These are phyloP conservation scores for Planiliza haematocheilus DNA, from an alignment of 2,113 vertebrate genomes.

Conservation along the genomic window DNA sequence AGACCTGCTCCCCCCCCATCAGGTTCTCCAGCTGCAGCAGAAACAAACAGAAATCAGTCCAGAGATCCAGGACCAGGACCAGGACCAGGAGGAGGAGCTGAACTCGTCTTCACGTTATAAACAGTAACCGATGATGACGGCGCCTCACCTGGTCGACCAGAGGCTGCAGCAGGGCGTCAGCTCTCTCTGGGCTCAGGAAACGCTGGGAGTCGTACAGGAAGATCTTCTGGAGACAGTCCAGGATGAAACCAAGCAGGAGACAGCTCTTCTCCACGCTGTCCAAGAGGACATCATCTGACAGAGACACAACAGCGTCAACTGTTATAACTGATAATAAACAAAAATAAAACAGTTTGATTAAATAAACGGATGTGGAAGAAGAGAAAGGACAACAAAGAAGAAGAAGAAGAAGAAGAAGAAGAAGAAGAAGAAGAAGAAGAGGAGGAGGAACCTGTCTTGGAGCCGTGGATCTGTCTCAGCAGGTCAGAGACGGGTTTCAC, in stretches of 20 bases:
- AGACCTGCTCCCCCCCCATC: constrained; percentile 87
- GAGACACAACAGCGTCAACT: background rate
- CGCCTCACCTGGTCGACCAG: constrained; percentile 92
- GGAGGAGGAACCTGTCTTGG: constrained; percentile 81
- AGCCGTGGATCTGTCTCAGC: constrained; percentile 84
- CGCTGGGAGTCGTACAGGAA: constrained; percentile 93
- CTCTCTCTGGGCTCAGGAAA: constrained; percentile 93
- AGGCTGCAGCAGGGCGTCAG: constrained; percentile 89
- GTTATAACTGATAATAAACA: background rate
- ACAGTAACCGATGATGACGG: background rate
- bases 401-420: too few relatives aligned
- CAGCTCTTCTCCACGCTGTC: constrained; percentile 85
- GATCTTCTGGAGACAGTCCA: constrained; percentile 92
- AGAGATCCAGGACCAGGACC: background rate
- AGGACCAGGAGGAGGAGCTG: background rate
- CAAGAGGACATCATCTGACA: constrained; percentile 87
- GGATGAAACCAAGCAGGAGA: constrained; percentile 84
- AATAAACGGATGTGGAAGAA: background rate
- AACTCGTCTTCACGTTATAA: too few relatives aligned
- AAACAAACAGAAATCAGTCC: background rate
- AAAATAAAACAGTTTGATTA: background rate
- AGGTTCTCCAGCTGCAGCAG: constrained; percentile 90
- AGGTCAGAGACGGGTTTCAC: constrained; percentile 91
- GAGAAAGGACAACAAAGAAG: too few relatives aligned
- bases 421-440: too few relatives aligned